Evolutionary conservation across 2,113 vertebrate species (phyloP).

Genomic region (Gulo gulo): DNA sequence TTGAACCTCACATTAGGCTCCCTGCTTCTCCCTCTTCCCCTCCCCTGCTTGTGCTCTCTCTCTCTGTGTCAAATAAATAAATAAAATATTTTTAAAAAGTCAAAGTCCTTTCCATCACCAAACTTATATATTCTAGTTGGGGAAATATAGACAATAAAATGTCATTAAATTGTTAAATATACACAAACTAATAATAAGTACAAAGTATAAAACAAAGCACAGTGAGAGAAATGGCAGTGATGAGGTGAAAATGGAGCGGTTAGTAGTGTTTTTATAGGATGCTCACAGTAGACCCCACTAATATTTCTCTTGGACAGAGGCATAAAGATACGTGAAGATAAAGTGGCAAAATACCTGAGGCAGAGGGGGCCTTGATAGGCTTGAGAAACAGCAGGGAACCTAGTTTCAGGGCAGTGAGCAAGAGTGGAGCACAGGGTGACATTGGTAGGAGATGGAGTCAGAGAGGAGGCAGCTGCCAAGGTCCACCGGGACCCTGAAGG

Average conservation of each 20-base stretch:
- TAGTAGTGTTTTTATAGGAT: not conserved
- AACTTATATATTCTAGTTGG: not conserved
- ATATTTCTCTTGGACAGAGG: not conserved
- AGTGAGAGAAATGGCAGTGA: not conserved
- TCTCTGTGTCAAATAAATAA: not conserved
- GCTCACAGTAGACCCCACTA: not conserved
- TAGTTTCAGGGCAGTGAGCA: not conserved
- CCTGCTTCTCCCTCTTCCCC: no score
- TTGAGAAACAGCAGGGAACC: not conserved
- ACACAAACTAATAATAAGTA: not conserved
- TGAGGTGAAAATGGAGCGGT: not conserved
- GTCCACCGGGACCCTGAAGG: not conserved
- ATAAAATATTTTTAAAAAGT: not conserved
- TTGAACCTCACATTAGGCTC: not conserved
- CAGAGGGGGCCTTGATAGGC: not conserved
- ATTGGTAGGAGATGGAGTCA: not conserved
- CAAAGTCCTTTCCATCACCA: not conserved
- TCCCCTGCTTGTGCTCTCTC: not conserved
- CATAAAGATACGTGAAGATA: not conserved
- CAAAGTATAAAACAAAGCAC: not conserved
- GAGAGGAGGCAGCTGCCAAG: not conserved
- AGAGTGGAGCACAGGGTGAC: accelerated
- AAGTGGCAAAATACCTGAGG: not conserved
- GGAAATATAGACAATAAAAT: not conserved
- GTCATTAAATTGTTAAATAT: not conserved